phyloP scores from a whole-genome alignment of 2,888 invertebrate species.

The Sinhomidia bicolor region DNA sequence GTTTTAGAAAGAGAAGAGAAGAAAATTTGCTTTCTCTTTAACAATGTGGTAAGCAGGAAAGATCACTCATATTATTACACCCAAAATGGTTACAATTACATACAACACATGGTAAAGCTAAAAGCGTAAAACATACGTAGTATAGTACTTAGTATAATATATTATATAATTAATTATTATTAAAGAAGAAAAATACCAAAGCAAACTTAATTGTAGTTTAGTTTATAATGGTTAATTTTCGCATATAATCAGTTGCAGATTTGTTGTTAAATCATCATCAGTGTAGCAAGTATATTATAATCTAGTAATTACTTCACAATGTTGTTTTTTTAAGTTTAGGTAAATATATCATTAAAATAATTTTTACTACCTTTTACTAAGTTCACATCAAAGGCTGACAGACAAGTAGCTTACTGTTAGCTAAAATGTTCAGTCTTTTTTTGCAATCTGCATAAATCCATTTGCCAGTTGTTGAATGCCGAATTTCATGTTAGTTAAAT shows the following conservation, averaged over 20 bases:
- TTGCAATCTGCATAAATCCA: conserved; percentile 31
- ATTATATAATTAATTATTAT: too few species aligned
- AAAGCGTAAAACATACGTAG: conserved; percentile 10
- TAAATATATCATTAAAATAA: neutral
- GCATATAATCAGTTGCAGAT: conserved; percentile 36
- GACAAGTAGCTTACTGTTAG: neutral
- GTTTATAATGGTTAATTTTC: neutral
- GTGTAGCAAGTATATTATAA: conserved; percentile 14
- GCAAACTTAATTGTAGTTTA: conserved; percentile 45
- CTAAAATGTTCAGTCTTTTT: conserved; percentile 20
- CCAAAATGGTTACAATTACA: neutral
- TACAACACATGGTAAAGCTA: conserved; percentile 41
- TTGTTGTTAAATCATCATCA: conserved; percentile 41
- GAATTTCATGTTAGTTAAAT: conserved; percentile 45
- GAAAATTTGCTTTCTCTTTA: neutral
- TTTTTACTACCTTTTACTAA: conserved; percentile 18
- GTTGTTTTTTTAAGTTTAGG: conserved; percentile 20
- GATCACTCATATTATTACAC: neutral
- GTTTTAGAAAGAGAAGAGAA: neutral
- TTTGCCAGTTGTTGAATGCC: conserved; percentile 62
- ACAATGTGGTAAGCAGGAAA: neutral
- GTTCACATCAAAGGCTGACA: conserved; percentile 39
- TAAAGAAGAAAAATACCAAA: conserved; percentile 62
- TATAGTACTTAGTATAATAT: too few species aligned
- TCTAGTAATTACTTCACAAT: too few species aligned